Evolutionary conservation across 2,113 vertebrate species (phyloP).

Genomic region (Labrus mixtus): DNA sequence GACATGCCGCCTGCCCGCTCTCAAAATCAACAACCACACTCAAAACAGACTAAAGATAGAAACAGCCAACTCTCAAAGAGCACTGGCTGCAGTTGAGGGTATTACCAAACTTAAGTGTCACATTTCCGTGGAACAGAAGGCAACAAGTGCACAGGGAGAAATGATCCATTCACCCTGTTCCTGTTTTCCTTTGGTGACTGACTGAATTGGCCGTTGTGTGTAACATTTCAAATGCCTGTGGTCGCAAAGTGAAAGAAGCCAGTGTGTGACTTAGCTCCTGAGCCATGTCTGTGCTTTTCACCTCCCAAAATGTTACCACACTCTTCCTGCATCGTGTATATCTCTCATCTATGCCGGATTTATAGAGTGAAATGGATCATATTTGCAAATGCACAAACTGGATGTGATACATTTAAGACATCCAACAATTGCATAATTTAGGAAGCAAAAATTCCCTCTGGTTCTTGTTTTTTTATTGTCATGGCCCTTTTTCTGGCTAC

Average conservation of each 20-base stretch:
- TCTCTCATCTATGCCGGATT: conserved; percentile 23
- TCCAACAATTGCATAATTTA: not conserved
- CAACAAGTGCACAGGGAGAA: conserved; percentile 57
- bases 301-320: conserved; percentile 75
- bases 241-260: conserved; percentile 56
- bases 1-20: conserved; percentile 55
- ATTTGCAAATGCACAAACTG: not conserved
- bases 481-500: not conserved
- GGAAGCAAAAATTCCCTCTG: not conserved
- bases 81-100: conserved; percentile 44
- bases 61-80: conserved; percentile 69
- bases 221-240: conserved; percentile 64
- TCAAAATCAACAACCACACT: conserved; percentile 79
- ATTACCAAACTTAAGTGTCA: conserved; percentile 61
- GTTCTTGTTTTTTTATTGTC: not conserved
- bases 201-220: conserved; percentile 55
- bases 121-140: conserved; percentile 56
- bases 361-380: conserved; percentile 1
- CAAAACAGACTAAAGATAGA: conserved; percentile 81
- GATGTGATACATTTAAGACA: not conserved
- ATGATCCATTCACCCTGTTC: conserved; percentile 44
- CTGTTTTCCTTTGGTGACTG: conserved; percentile 43
- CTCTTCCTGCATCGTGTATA: conserved; percentile 42
- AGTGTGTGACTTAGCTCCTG: conserved; percentile 47
- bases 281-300: conserved; percentile 56